Evolutionary conservation across 2,888 invertebrate species (phyloP).

Genomic region (Pandemis corylana): DNA sequence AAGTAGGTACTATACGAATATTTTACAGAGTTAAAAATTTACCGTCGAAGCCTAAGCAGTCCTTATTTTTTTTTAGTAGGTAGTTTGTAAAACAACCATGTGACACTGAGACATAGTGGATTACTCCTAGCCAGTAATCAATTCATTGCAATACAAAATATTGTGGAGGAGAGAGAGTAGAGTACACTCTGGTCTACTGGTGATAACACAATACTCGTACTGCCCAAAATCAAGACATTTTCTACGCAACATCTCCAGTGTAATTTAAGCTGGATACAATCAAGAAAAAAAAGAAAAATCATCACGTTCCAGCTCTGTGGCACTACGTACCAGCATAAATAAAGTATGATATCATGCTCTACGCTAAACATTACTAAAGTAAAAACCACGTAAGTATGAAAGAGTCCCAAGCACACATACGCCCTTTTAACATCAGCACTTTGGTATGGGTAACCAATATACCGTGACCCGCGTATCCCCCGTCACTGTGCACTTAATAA

Average conservation of each 20-base stretch:
- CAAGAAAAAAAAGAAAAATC: constrained; percentile 45
- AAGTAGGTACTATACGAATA: too few relatives aligned
- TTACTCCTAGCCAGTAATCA: too few relatives aligned
- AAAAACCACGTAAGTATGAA: constrained; percentile 6
- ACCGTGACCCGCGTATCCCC: constrained; percentile 26
- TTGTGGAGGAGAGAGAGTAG: too few relatives aligned
- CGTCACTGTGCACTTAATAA: background rate
- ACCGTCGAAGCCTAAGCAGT: too few relatives aligned
- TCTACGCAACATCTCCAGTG: background rate
- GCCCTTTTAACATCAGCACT: background rate
- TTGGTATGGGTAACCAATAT: constrained; percentile 32
- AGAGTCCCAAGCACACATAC: background rate
- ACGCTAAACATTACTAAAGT: constrained; percentile 23
- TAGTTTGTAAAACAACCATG: too few relatives aligned
- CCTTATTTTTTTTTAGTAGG: too few relatives aligned
- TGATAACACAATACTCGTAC: too few relatives aligned
- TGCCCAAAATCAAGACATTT: background rate
- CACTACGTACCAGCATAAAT: constrained; percentile 47
- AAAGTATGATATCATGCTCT: constrained; percentile 55
- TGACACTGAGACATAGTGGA: too few relatives aligned
- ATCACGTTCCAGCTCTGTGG: constrained; percentile 45
- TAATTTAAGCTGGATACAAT: background rate
- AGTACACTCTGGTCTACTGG: too few relatives aligned
- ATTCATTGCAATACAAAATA: too few relatives aligned
- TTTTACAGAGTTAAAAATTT: too few relatives aligned